A percentile compares a stretch with the other conserved stretches of the same genome.
Evolutionary conservation across 2,888 invertebrate genomes (phyloP).

Genomic region (Ophion obscuratus): DNA sequence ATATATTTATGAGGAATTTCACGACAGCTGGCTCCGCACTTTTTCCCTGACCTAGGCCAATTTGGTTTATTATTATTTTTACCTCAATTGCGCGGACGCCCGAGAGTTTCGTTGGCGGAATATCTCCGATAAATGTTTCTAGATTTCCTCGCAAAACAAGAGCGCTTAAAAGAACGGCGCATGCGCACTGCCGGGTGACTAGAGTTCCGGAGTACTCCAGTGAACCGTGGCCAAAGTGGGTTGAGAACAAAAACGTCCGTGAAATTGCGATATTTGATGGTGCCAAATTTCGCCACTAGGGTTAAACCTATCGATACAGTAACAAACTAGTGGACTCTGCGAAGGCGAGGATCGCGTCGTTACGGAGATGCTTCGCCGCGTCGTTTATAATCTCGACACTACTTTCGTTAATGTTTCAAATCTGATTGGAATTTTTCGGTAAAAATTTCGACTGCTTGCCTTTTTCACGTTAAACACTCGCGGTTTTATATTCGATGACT

Average conservation of each 20-base stretch:
- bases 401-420: background rate
- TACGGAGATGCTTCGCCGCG: background rate
- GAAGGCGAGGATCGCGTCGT: background rate
- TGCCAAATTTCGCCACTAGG: background rate
- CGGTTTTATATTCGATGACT: background rate
- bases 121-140: background rate
- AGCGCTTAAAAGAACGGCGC: background rate
- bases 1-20: constrained; percentile 20
- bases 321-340: background rate
- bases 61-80: constrained; percentile 14
- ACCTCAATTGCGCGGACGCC: constrained; percentile 2
- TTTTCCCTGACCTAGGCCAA: constrained; percentile 32
- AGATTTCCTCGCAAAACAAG: background rate
- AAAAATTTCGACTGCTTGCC: background rate
- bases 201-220: too few relatives aligned
- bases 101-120: background rate
- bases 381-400: background rate
- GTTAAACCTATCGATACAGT: background rate
- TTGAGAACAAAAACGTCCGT: too few relatives aligned
- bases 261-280: background rate
- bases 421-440: background rate
- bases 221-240: too few relatives aligned
- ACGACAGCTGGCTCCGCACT: constrained; percentile 12
- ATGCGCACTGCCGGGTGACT: background rate
- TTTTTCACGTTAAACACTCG: background rate